Evolutionary conservation across 1,140 invertebrate species (phyloP), one percentile per base, ranked within the genome.

Genomic region (Caenorhabditis briggsae): DNA sequence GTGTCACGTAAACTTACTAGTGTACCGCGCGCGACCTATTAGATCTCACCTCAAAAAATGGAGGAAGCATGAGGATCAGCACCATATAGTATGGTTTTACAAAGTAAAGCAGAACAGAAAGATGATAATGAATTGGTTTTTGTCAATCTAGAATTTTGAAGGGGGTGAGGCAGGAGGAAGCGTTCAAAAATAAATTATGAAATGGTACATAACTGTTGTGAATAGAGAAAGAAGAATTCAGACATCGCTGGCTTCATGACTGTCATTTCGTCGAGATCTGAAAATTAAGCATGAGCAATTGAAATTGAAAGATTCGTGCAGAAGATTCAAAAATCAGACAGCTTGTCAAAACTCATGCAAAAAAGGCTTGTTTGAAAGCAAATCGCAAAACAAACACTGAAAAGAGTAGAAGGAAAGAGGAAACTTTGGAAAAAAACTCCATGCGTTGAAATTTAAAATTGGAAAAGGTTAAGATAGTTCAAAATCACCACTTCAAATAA

Each of bases 181-280:
- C 33, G 33, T 33, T 33, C 33, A 33, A 33, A 50, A 78, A 78
- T 78, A 78, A 78, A 78, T 78, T 78, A 78, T 78, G 70, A 78
- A 78, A 78, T 78, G 70, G 46, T 78, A 78, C 70, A 78, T 78
- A 78, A 78, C 1, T 3, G 14, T 8, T 5, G 2, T 9, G 33
- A 33, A 3, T 33, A 33, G 33, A 33, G 33, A 33, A 3, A 33
- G 3, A 33, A 33, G 33, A 33, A 18, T 41, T 53, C 53, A 78
- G 2, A 78, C 70, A n/a, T 78, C 70, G 50, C 70, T 78, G 0
- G 70, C 70, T 78, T 78, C 70, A 14, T 78, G 70, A 50, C 70
- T 78, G 46, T 78, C 70, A 78, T 78, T 78, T 46, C 70, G 70
- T 78, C 70, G 70, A 78, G 70, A 78, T 78, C 70, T 78, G 70